These are phyloP conservation scores for Rhyzopertha dominica DNA, from an alignment of 1,140 invertebrate genomes.

Conservation along the genomic window DNA sequence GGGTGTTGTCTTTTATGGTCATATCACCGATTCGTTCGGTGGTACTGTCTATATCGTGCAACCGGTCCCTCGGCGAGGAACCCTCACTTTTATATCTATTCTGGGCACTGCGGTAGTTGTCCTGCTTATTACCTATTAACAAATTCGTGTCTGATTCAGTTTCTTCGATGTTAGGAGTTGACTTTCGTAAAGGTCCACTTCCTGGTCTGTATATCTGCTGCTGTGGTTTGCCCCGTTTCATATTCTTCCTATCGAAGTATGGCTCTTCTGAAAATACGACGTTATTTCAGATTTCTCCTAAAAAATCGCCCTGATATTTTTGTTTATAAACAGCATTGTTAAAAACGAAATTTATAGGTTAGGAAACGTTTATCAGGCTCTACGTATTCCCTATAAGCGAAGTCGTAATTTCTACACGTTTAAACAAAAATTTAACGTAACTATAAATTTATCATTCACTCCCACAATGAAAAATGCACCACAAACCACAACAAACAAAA, in stretches of 20 bases:
- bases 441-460: background rate
- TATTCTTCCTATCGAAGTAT: conserved; percentile 29
- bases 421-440: background rate
- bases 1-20: conserved; percentile 39
- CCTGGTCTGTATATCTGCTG: conserved; percentile 57
- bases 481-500: background rate
- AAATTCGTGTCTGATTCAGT: conserved; percentile 45
- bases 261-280: conserved; percentile 16
- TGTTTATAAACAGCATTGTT: conserved; percentile 15
- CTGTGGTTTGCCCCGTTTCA: conserved; percentile 45
- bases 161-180: conserved; percentile 48
- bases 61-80: conserved; percentile 17
- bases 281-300: background rate
- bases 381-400: background rate
- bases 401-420: background rate
- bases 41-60: conserved; percentile 11
- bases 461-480: conserved; percentile 1
- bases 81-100: conserved; percentile 21
- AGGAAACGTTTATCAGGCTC: conserved; percentile 3
- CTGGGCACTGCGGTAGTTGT: conserved; percentile 4
- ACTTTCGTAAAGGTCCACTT: conserved; percentile 56
- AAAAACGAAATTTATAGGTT: conserved; percentile 7
- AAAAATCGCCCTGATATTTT: background rate
- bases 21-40: conserved; percentile 25
- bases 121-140: conserved; percentile 19